Evolutionary conservation across 2,797 vertebrate species (phyloP).

Genomic region (Lepilemur septentrionalis): DNA sequence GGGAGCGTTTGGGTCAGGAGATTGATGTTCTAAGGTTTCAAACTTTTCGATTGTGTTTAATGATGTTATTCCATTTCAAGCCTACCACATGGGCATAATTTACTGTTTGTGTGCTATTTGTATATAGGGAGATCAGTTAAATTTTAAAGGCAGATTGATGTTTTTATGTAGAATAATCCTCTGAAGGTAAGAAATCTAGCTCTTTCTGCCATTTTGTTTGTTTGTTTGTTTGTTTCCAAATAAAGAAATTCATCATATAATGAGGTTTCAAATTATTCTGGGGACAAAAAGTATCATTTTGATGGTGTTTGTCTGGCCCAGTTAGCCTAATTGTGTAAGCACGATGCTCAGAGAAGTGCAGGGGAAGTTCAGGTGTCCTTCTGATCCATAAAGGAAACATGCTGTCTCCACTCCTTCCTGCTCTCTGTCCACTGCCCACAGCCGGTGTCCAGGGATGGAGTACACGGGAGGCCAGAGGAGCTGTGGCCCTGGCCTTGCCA

Average conservation of each 20-base stretch:
- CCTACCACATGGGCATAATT: too few relatives aligned
- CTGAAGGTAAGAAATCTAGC: neutral
- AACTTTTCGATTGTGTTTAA: neutral
- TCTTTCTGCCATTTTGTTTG: neutral
- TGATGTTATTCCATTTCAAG: neutral
- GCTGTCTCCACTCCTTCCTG: too few relatives aligned
- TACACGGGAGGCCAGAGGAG: neutral
- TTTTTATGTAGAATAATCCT: neutral
- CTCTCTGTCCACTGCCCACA: fast-evolving
- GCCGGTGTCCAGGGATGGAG: fast-evolving
- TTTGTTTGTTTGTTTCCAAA: neutral
- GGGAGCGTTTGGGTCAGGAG: neutral
- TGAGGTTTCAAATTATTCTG: neutral
- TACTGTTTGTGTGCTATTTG: neutral
- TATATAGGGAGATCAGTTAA: neutral
- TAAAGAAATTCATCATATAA: neutral
- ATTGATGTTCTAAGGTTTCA: neutral
- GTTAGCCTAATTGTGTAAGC: neutral
- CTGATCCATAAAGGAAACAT: neutral
- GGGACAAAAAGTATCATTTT: neutral
- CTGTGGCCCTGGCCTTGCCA: neutral
- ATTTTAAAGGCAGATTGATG: neutral
- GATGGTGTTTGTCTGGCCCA: neutral
- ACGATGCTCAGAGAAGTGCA: neutral
- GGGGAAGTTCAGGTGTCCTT: neutral